phyloP scores from a whole-genome alignment of 2,113 vertebrate genomes.

The Pygoscelis antarcticus region DNA sequence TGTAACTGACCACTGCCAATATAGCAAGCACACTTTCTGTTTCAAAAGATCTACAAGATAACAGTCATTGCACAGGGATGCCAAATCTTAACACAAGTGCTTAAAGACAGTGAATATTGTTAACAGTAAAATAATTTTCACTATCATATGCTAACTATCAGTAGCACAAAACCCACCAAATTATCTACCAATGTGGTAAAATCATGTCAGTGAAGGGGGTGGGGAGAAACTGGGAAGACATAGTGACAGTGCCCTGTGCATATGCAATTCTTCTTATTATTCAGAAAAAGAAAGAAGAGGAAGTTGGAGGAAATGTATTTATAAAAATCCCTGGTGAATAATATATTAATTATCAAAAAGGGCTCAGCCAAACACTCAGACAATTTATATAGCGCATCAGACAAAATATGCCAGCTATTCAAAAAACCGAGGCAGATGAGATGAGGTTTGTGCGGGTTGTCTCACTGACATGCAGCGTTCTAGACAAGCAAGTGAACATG shows the following conservation, averaged over 20 bases:
- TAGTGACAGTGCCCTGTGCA: not conserved
- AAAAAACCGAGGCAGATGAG: not conserved
- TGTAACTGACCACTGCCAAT: not conserved
- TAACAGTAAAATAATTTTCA: not conserved
- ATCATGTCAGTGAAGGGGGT: not conserved
- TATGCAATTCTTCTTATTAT: not conserved
- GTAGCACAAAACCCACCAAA: not conserved
- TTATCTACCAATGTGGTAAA: not conserved
- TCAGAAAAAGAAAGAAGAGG: not conserved
- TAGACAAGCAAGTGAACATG: slow-evolving; percentile 41
- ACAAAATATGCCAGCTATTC: slow-evolving; percentile 44
- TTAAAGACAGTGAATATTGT: not conserved
- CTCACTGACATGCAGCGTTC: slow-evolving; percentile 41
- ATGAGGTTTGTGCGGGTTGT: slow-evolving; percentile 26
- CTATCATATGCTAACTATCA: not conserved
- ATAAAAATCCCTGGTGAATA: not conserved
- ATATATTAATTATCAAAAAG: slow-evolving; percentile 39
- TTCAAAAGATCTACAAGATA: not conserved
- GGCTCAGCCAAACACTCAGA: slow-evolving; percentile 3
- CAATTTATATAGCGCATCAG: slow-evolving; percentile 28
- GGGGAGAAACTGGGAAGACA: not conserved
- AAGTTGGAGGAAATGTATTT: not conserved
- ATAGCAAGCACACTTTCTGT: not conserved
- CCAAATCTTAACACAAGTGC: not conserved
- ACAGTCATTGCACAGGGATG: not conserved